Evolutionary conservation across 2,797 vertebrate genomes (phyloP).

Genomic region (Liasis olivaceus): DNA sequence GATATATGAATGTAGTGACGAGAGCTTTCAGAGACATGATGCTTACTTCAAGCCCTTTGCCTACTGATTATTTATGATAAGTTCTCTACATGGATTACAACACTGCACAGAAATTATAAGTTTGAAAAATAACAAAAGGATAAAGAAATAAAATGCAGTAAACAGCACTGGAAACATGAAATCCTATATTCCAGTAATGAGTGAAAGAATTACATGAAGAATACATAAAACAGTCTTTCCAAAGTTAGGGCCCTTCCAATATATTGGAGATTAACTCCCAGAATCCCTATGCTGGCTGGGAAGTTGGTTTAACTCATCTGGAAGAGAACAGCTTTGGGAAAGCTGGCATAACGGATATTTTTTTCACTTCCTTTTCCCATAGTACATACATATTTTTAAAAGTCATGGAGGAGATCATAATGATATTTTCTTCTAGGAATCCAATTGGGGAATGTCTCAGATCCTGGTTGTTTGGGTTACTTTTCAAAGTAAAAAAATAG

Average conservation of each 20-base stretch:
- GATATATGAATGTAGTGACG: not conserved
- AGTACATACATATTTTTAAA: constrained; percentile 42
- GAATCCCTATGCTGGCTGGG: not conserved
- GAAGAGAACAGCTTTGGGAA: not conserved
- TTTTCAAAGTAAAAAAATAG: constrained; percentile 52
- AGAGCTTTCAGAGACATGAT: not conserved
- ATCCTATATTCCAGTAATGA: not conserved
- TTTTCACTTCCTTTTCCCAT: constrained; percentile 38
- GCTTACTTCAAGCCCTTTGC: not conserved
- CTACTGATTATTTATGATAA: not conserved
- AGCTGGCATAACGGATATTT: constrained; percentile 11
- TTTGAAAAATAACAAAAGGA: not conserved
- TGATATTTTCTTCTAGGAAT: constrained; percentile 49
- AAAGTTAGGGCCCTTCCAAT: not conserved
- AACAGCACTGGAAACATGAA: not conserved
- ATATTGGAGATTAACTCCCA: not conserved
- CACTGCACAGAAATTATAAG: not conserved
- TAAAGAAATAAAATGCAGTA: not conserved
- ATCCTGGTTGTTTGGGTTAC: constrained; percentile 57
- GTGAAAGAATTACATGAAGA: not conserved
- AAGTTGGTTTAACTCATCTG: not conserved
- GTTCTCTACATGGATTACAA: not conserved
- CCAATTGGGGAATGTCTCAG: constrained; percentile 56
- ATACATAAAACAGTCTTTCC: not conserved
- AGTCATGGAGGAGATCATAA: constrained; percentile 37